Conservation (phyloP, 1,140 invertebrate genomes). For the Parasteatoda tepidariorum region DNA sequence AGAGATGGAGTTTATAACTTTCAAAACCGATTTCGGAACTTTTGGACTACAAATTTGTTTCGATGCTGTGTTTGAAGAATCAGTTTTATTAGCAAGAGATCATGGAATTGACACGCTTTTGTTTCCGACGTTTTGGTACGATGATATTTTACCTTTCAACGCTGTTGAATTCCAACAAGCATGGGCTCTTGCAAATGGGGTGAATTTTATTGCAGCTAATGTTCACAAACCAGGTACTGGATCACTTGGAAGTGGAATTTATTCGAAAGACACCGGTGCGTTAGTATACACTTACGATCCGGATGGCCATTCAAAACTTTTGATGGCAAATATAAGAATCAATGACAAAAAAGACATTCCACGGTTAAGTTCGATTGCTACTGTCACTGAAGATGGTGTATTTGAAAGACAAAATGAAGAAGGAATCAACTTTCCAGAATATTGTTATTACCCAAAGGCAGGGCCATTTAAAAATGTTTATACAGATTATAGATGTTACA, state of each 20-base stretch:
- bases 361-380: not conserved
- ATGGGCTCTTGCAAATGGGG: slow-evolving; percentile 72
- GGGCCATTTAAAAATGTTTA: not conserved
- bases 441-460: not conserved
- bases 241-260: slow-evolving; percentile 62
- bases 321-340: slow-evolving; percentile 8
- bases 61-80: slow-evolving; percentile 72
- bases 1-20: slow-evolving; percentile 72
- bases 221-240: slow-evolving; percentile 68
- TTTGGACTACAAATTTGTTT: slow-evolving; percentile 84
- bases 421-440: slow-evolving; percentile 1
- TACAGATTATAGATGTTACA: slow-evolving; percentile 11
- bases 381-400: not conserved
- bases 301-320: slow-evolving; percentile 18
- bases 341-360: not conserved
- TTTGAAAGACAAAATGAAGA: not conserved
- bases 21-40: slow-evolving; percentile 70
- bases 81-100: slow-evolving; percentile 67
- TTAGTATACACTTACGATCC: slow-evolving; percentile 19
- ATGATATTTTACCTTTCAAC: slow-evolving; percentile 77
- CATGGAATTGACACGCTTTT: slow-evolving; percentile 77
- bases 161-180: slow-evolving; percentile 71
- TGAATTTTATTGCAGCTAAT: slow-evolving; percentile 74
- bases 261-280: not conserved
- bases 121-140: slow-evolving; percentile 79